Conservation (phyloP, 2,888 invertebrate species). For the Patella ulyssiponensis region DNA sequence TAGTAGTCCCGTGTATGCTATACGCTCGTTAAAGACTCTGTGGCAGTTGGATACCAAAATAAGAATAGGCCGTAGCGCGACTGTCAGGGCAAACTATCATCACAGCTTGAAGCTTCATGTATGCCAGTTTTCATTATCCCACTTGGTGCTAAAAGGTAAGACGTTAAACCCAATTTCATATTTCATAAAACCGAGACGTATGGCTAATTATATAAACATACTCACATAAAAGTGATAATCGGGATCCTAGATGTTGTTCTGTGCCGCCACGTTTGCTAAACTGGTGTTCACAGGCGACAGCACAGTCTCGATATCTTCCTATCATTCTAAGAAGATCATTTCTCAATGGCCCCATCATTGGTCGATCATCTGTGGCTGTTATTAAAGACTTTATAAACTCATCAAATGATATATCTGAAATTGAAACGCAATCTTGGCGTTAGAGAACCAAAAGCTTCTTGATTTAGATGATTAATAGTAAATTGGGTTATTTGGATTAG, state of each 20-base stretch:
- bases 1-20: too few relatives aligned
- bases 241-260: neutral
- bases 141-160: too few relatives aligned
- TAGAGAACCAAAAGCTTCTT: too few relatives aligned
- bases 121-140: too few relatives aligned
- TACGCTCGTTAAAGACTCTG: too few relatives aligned
- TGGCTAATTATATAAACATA: neutral
- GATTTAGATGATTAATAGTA: too few relatives aligned
- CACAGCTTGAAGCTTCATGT: too few relatives aligned
- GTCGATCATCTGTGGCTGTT: constrained; percentile 42
- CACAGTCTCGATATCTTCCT: constrained; percentile 55
- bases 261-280: constrained; percentile 51
- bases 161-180: neutral
- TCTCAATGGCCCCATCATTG: constrained; percentile 36
- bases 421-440: neutral
- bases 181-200: neutral
- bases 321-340: constrained; percentile 49
- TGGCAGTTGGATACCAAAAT: too few relatives aligned
- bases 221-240: constrained; percentile 6
- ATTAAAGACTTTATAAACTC: constrained; percentile 54
- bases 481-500: too few relatives aligned
- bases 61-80: too few relatives aligned
- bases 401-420: constrained; percentile 58
- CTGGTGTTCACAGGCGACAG: constrained; percentile 63
- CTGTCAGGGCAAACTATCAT: too few relatives aligned